phyloP scores from a whole-genome alignment of 2,888 invertebrate species.

The Rhingia campestris region DNA sequence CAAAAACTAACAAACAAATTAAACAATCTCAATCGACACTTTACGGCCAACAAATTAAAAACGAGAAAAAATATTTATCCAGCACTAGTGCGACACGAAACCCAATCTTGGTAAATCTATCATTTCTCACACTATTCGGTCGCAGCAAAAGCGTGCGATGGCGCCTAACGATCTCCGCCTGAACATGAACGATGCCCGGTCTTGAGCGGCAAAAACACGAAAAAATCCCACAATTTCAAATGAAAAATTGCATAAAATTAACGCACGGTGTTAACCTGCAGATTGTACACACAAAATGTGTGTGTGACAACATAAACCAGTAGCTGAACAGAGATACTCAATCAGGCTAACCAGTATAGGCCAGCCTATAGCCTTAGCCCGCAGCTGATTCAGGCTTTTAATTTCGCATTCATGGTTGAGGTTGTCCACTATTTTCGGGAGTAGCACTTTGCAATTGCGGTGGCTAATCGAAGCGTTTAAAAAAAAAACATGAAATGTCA shows the following conservation, averaged over 20 bases:
- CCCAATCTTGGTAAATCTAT: slow-evolving; percentile 28
- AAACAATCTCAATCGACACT: slow-evolving; percentile 25
- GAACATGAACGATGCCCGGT: background rate
- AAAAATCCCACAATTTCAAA: slow-evolving; percentile 24
- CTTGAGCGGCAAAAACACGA: background rate
- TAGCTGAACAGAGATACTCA: background rate
- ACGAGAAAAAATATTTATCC: slow-evolving; percentile 2
- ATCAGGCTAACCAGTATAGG: slow-evolving; percentile 3
- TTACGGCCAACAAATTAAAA: slow-evolving; percentile 36
- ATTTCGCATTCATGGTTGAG: slow-evolving; percentile 58
- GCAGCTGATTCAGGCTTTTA: slow-evolving; percentile 31
- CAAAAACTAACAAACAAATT: slow-evolving; percentile 27
- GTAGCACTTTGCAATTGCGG: slow-evolving; percentile 12
- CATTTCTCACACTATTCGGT: slow-evolving; percentile 31
- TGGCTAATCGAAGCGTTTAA: slow-evolving; percentile 15
- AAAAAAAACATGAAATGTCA: background rate
- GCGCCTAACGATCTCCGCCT: slow-evolving; percentile 31
- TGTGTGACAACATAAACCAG: slow-evolving; percentile 26
- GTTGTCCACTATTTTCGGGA: slow-evolving; percentile 35
- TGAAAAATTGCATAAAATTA: slow-evolving; percentile 58
- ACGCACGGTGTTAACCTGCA: slow-evolving; percentile 30
- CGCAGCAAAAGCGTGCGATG: slow-evolving; percentile 13
- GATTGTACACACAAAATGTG: slow-evolving; percentile 18
- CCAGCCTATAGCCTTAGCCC: slow-evolving; percentile 29
- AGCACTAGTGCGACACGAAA: slow-evolving; percentile 18